phyloP scores from a whole-genome alignment of 1,140 invertebrate genomes.

The Asbolus verrucosus region DNA sequence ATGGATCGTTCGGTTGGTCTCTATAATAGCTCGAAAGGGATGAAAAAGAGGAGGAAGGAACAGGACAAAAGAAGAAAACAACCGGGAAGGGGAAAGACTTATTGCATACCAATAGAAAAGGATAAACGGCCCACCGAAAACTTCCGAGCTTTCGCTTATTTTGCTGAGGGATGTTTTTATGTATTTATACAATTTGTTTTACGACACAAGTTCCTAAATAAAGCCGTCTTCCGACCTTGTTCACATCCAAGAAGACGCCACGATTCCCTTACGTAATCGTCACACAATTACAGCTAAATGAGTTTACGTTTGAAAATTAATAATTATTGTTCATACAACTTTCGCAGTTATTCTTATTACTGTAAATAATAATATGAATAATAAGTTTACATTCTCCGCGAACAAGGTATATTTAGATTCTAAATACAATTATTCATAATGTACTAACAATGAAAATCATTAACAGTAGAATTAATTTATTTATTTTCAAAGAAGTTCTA shows the following conservation, averaged over 20 bases:
- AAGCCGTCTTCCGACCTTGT: neutral
- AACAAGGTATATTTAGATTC: too few species aligned
- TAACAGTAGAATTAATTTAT: too few species aligned
- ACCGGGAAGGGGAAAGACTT: slow-evolving; percentile 19
- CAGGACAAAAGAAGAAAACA: slow-evolving; percentile 24
- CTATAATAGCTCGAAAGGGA: slow-evolving; percentile 23
- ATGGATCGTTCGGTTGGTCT: slow-evolving; percentile 31
- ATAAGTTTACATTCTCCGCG: too few species aligned
- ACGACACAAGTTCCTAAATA: slow-evolving; percentile 29
- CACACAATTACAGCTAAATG: neutral
- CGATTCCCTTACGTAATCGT: neutral
- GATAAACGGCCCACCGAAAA: slow-evolving; percentile 18
- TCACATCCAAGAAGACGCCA: neutral
- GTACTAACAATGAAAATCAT: too few species aligned
- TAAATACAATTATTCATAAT: too few species aligned
- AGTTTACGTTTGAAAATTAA: too few species aligned
- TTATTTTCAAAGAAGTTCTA: too few species aligned
- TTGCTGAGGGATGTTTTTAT: slow-evolving; percentile 24
- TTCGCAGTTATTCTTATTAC: too few species aligned
- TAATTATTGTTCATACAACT: too few species aligned
- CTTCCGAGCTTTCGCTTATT: slow-evolving; percentile 19
- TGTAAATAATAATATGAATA: too few species aligned
- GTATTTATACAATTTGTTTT: slow-evolving; percentile 36
- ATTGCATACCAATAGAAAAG: slow-evolving; percentile 33
- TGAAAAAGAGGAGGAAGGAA: neutral